Evolutionary conservation across 2,888 invertebrate species (phyloP).

Genomic region (Lasioglossum villosulum): DNA sequence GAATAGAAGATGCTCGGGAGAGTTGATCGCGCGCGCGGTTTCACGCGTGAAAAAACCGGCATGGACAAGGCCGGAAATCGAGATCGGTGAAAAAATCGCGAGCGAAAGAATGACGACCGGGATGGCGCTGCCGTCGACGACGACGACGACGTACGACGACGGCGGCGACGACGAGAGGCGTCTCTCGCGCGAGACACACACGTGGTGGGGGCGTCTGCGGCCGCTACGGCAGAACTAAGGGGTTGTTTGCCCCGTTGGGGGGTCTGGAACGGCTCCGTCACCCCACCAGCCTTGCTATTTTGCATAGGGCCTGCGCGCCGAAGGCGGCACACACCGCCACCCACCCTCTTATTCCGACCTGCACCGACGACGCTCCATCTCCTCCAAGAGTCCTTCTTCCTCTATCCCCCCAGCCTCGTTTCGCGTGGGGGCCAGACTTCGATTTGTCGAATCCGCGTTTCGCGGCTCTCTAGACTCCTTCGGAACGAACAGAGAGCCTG

Average conservation of each 20-base stretch:
- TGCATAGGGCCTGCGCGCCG: conserved; percentile 84
- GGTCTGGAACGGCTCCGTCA: conserved; percentile 76
- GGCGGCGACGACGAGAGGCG: conserved; percentile 74
- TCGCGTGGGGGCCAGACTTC: conserved; percentile 74
- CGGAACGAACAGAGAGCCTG: conserved; percentile 39
- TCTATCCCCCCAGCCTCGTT: conserved; percentile 25
- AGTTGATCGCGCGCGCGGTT: background rate
- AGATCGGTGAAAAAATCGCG: conserved; percentile 39
- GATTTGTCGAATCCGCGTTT: conserved; percentile 82
- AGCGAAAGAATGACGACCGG: conserved; percentile 43
- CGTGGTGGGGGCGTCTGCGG: conserved; percentile 84
- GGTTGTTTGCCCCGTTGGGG: conserved; percentile 83
- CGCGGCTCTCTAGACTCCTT: conserved; percentile 68
- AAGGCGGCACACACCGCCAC: conserved; percentile 71
- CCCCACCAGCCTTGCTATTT: conserved; percentile 79
- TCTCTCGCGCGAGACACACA: conserved; percentile 76
- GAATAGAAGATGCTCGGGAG: background rate
- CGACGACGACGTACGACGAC: conserved; percentile 59
- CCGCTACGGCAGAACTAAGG: conserved; percentile 83
- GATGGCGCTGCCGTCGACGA: conserved; percentile 75
- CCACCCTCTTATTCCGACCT: conserved; percentile 66
- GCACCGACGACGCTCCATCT: conserved; percentile 65
- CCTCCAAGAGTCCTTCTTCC: conserved; percentile 41
- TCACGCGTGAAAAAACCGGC: conserved; percentile 14
- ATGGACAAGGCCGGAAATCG: conserved; percentile 27